Conservation (phyloP, 92 coral and sea anemone genomes). For the Bergia sp. region DNA sequence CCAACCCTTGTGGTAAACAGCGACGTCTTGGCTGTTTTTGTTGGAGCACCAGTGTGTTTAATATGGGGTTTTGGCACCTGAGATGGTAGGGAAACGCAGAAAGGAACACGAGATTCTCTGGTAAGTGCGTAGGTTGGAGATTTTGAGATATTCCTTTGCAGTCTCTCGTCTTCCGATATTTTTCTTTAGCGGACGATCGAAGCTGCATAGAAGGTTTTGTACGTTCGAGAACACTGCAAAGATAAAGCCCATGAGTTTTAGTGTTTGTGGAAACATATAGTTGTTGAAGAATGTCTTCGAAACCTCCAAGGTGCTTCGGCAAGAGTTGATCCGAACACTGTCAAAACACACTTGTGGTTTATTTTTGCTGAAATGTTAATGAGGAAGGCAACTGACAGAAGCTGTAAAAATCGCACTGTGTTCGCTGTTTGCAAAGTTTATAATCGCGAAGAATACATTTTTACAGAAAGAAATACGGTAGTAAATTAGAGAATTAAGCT, state of each 20-base stretch:
- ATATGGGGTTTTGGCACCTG: slow-evolving; percentile 71
- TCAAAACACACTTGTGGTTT: slow-evolving; percentile 99
- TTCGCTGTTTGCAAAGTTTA: slow-evolving; percentile 75
- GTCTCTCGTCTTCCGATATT: slow-evolving; percentile 71
- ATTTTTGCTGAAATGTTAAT: slow-evolving; percentile 98
- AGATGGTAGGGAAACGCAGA: slow-evolving; percentile 69
- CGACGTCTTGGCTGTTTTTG: slow-evolving; percentile 66
- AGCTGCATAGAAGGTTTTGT: slow-evolving; percentile 57
- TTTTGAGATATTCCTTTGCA: slow-evolving; percentile 76
- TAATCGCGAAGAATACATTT: slow-evolving; percentile 58
- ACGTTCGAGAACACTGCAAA: slow-evolving; percentile 68
- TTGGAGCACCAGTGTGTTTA: slow-evolving; percentile 57
- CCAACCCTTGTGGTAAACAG: slow-evolving; percentile 71
- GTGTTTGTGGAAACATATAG: slow-evolving; percentile 36
- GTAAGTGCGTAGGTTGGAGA: slow-evolving; percentile 87
- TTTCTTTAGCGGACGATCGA: slow-evolving; percentile 80
- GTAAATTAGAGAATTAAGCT: not conserved
- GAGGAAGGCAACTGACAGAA: slow-evolving; percentile 83
- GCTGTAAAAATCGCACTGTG: slow-evolving; percentile 80
- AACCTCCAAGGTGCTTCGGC: slow-evolving; percentile 79
- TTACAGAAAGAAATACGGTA: slow-evolving; percentile 47
- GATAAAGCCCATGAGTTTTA: slow-evolving; percentile 68
- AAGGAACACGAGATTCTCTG: slow-evolving; percentile 73
- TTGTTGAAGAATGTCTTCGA: slow-evolving; percentile 57
- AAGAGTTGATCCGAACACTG: slow-evolving; percentile 79